A percentile compares a stretch with the other conserved stretches of the same genome.
Evolutionary conservation across 2,888 invertebrate species (phyloP).

Genomic region (Agonum fuliginosum): DNA sequence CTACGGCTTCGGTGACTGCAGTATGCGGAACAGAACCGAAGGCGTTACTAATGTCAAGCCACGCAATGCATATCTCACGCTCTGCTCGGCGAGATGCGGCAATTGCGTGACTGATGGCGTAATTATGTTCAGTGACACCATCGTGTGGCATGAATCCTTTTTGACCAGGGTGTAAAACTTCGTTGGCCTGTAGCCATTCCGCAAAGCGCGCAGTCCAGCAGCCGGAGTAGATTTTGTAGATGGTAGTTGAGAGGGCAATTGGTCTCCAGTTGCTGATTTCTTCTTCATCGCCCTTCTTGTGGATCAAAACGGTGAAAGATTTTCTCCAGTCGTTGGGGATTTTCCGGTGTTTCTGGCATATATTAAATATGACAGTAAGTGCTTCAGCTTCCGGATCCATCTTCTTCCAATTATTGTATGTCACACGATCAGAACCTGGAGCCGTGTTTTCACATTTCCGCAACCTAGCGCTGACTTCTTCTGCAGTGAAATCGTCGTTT

Average conservation of each 20-base stretch:
- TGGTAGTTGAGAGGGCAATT: conserved; percentile 17
- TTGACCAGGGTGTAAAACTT: no score
- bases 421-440: conserved; percentile 5
- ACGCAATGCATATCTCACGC: no score
- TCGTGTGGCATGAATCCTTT: no score
- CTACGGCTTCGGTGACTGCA: no score
- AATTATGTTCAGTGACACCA: no score
- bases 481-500: neutral
- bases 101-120: no score
- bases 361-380: neutral
- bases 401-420: conserved; percentile 19
- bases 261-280: conserved; percentile 19
- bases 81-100: no score
- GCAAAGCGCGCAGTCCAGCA: no score
- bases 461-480: neutral
- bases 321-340: neutral
- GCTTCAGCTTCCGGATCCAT: neutral
- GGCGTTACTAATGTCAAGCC: no score
- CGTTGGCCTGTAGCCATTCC: no score
- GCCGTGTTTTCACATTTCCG: conserved; percentile 19
- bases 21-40: no score
- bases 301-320: neutral
- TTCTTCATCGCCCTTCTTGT: neutral
- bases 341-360: neutral
- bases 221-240: conserved; percentile 10